Conservation (phyloP, 2,113 vertebrate species). For the Tenebrosternarchus preto region DNA sequence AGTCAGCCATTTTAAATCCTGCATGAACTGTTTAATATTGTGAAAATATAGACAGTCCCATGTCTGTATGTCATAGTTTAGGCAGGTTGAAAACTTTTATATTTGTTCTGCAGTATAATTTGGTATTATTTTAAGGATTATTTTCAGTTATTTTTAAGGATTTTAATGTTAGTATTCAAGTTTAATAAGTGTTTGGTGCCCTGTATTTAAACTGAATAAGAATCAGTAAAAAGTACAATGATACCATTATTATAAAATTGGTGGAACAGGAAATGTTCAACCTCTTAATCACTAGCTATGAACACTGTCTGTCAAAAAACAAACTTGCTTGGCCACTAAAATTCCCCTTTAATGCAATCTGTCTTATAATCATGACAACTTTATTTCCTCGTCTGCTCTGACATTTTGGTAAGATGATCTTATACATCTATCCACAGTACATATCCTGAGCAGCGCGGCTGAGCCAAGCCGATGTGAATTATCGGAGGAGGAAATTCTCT, state of each 20-base stretch:
- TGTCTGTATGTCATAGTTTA: background rate
- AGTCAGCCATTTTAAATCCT: background rate
- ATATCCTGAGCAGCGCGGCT: constrained; percentile 21
- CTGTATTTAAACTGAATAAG: too few species aligned
- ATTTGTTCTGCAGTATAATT: too few species aligned
- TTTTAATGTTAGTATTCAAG: too few species aligned
- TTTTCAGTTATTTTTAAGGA: too few species aligned
- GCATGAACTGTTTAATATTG: background rate
- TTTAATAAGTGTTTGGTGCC: too few species aligned
- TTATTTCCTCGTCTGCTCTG: background rate
- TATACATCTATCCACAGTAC: background rate
- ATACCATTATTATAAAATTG: background rate
- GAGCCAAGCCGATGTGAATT: constrained; percentile 64
- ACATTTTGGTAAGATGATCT: constrained; percentile 18
- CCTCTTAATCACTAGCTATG: background rate
- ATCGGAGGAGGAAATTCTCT: constrained; percentile 64
- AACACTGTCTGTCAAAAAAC: background rate
- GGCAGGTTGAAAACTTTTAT: too few species aligned
- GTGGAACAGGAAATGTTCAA: background rate
- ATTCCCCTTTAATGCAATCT: constrained; percentile 18
- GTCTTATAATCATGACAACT: background rate
- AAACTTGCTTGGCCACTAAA: background rate
- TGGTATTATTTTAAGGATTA: too few species aligned
- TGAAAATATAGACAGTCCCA: background rate
- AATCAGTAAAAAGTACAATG: too few species aligned